Base-by-base conservation (phyloP, 2,113 vertebrate species). In the Prolemur simus region DNA sequence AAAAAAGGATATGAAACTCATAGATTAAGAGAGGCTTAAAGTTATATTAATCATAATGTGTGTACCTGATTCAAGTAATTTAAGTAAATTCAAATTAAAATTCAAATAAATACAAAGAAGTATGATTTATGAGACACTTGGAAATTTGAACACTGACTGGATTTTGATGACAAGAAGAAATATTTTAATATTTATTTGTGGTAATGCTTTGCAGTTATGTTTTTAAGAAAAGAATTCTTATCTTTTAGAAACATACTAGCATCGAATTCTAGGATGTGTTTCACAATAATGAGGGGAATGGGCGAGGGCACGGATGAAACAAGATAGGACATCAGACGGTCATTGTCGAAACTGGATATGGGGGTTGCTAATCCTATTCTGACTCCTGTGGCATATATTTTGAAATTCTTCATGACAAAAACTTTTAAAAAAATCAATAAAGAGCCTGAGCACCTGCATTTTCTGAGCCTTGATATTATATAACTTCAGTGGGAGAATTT, bases 1-100 rank as follows among this genome's bases (percentile, higher is more conserved):
- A 13, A 73, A 25, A 95, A 92, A 90, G 23, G 6, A n/a, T 25
- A 71, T 39, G 39, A 66, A 68, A 68, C 3, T 15, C 49, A 80
- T 23, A 52, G 56, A 76, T 42, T 69, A 58, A 94, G 18, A 82
- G 32, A 88, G 34, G 15, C 15, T 76, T 37, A 71, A 81, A 45
- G 66, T 74, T n/a, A 39, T 10, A 37, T 13, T 45, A 34, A n/a
- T 90, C 45, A 66, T 86, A 74, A 60, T 45, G 27, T 85, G 9
- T 66, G 25, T 6, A 47, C 45, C n/a, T 89, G 34, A 69, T 54
- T 82, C 52, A 92, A 89, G 42, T 86, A 74, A 60, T 25, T 80
- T 69, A 73, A 96, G 80, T 56, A 58, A 52, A 58, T 56, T 66
- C 54, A 93, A 89, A 63, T 77, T 86, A 85, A 71, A 87, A 45